A percentile compares a stretch with the other conserved stretches of the same genome.
Evolutionary conservation across 2,113 vertebrate genomes (phyloP).

Genomic region (Mobula birostris): DNA sequence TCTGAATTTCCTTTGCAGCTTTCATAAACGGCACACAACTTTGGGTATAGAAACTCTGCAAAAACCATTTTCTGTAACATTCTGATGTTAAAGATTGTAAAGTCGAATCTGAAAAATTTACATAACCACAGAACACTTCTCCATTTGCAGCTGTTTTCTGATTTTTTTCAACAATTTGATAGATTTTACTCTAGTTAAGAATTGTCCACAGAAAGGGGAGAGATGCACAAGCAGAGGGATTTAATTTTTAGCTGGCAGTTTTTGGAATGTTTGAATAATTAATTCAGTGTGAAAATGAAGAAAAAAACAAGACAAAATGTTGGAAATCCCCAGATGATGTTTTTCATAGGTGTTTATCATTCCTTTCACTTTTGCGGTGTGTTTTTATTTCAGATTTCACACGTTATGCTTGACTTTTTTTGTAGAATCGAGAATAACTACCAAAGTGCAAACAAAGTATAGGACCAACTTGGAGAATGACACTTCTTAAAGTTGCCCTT

Average conservation of each 20-base stretch:
- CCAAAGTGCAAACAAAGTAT: neutral
- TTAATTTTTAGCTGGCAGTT: neutral
- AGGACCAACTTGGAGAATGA: neutral
- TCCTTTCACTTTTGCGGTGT: conserved; percentile 37
- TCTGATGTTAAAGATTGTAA: conserved; percentile 33
- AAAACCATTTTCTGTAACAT: conserved; percentile 29
- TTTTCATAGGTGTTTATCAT: conserved; percentile 34
- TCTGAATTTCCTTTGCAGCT: conserved; percentile 9
- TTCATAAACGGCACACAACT: neutral
- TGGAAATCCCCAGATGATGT: conserved; percentile 37
- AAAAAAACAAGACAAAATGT: conserved; percentile 32
- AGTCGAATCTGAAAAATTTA: conserved; percentile 32
- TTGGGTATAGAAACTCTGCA: conserved; percentile 26
- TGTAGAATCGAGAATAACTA: neutral
- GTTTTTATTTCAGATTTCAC: conserved; percentile 30
- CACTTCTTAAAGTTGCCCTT: neutral
- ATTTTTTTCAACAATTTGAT: neutral
- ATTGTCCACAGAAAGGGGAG: too few species aligned
- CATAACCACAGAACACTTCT: conserved; percentile 37
- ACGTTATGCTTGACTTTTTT: neutral
- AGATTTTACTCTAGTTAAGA: neutral
- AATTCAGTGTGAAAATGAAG: neutral
- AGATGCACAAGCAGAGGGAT: neutral
- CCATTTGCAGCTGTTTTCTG: conserved; percentile 18
- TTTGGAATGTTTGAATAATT: neutral